Base-by-base conservation (phyloP, 2,113 vertebrate genomes). In the Chloebia gouldiae region DNA sequence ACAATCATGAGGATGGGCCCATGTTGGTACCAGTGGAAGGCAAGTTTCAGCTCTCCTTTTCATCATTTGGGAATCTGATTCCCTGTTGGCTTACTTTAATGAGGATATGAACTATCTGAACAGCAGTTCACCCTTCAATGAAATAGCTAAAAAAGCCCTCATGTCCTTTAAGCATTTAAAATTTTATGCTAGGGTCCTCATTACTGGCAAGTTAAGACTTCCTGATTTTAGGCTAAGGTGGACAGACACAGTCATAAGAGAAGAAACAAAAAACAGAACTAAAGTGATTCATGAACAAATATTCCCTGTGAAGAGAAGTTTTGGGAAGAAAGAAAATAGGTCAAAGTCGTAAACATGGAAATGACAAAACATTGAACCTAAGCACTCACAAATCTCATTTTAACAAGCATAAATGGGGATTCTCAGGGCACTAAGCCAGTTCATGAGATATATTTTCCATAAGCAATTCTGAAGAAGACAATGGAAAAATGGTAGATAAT, bases 401-500 rank as follows among this genome's bases (percentile, higher is more conserved):
- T 88, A 80, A 66, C 27, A 80, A 93, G 53, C 18, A 53, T 49
- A 70, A 92, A 75, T 30, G 20, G 20, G n/a, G 56, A 81, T 78
- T 93, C 56, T 86, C 65, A 75, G 77, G 79, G 60, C 72, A 60
- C 39, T 37, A 65, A 92, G 71, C 44, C 90, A 93, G 44, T 33
- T 83, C 25, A 64, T 92, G 85, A 95, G 64, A 94, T 81, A 64
- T 15, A 90, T 56, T 92, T 94, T 94, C 80, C 64, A 20, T 60
- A 83, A 94, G 53, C 24, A 86, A 27, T 22, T 83, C 15, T 49
- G 51, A 95, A 80, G 70, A 92, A 42, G 47, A 90, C 39, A 90
- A 30, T 39, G 64, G 64, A 14, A 70, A 94, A 93, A 68, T 5
- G 8, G 33, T 8, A 91, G 50, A 63, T 70, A 61, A 84, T 57